Percentiles rank a stretch among this genome's conserved stretches.
These are phyloP conservation scores for Drosophila sp. DNA, from an alignment of 1,140 invertebrate species.

Conservation along the genomic window DNA sequence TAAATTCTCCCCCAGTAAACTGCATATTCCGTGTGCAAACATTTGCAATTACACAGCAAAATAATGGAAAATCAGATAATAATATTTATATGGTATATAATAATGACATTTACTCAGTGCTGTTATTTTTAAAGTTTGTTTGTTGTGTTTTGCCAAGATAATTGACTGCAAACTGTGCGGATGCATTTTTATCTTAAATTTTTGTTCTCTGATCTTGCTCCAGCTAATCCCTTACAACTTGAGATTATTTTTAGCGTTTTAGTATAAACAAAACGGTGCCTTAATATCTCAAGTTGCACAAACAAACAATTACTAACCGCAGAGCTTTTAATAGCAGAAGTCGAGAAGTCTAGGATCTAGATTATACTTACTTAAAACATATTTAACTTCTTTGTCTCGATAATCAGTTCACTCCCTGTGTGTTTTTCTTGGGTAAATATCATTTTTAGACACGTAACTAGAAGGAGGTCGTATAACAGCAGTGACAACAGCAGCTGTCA, in stretches of 20 bases:
- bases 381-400: conserved; percentile 54
- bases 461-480: conserved; percentile 10
- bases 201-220: background rate
- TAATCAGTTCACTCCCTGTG: conserved; percentile 66
- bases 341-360: background rate
- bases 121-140: background rate
- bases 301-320: conserved; percentile 9
- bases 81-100: no score
- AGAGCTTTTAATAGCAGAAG: conserved; percentile 18
- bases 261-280: background rate
- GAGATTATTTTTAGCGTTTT: conserved; percentile 5
- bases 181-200: conserved; percentile 1
- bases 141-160: conserved; percentile 1
- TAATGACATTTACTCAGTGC: background rate
- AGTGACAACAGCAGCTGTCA: conserved; percentile 6
- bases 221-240: background rate
- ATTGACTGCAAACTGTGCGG: background rate
- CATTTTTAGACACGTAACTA: conserved; percentile 18
- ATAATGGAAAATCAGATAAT: no score
- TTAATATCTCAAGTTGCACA: conserved; percentile 13
- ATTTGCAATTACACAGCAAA: no score
- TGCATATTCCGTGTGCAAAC: no score
- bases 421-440: conserved; percentile 62
- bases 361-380: conserved; percentile 10
- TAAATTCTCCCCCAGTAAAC: no score